These are phyloP conservation scores for Mus pahari DNA, from an alignment of 2,113 vertebrate genomes.

Conservation along the genomic window DNA sequence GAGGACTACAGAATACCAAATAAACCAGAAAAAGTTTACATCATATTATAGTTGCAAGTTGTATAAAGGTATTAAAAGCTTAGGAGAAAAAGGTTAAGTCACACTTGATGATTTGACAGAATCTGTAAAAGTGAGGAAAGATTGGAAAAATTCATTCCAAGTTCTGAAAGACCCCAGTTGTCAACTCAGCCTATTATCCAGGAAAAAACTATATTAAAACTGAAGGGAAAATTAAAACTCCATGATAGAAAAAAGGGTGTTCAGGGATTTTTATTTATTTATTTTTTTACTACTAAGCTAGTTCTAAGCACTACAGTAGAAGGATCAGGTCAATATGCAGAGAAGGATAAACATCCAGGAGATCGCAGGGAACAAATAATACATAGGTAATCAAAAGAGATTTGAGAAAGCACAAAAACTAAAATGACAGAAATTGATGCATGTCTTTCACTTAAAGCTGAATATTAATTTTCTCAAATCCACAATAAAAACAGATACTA, in stretches of 20 bases:
- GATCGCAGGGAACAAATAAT: neutral
- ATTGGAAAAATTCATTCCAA: neutral
- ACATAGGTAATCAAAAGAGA: neutral
- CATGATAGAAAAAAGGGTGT: neutral
- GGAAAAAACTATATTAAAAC: neutral
- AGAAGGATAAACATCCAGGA: neutral
- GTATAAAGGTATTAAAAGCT: neutral
- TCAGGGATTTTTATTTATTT: neutral
- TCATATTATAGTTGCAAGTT: neutral
- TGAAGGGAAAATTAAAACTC: neutral
- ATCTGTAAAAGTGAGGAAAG: neutral
- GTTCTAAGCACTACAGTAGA: neutral
- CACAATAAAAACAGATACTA: neutral
- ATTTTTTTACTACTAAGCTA: neutral
- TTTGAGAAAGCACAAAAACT: neutral
- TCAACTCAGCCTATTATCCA: neutral
- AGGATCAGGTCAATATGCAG: neutral
- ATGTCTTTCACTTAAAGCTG: neutral
- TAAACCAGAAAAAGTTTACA: neutral
- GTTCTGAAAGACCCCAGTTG: neutral
- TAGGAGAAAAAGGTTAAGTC: neutral
- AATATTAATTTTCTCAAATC: neutral
- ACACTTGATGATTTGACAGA: neutral
- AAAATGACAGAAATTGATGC: neutral
- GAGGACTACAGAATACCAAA: neutral